Conservation (phyloP, 2,888 invertebrate genomes). For the Psylliodes chrysocephalus region DNA sequence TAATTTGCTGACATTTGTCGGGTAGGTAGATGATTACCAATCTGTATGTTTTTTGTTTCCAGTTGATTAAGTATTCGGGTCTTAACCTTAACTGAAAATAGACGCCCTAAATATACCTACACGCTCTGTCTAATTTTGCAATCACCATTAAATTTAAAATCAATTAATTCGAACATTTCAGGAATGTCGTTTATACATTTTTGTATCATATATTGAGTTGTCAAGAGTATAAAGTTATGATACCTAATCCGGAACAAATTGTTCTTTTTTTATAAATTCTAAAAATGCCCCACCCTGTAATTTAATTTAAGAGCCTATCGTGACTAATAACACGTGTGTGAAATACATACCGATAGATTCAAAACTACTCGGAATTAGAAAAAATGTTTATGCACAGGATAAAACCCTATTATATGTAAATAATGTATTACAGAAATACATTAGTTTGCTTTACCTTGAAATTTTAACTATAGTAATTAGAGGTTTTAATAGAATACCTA, state of each 20-base stretch:
- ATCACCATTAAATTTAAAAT: constrained; percentile 6
- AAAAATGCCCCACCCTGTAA: constrained; percentile 1
- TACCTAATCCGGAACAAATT: neutral
- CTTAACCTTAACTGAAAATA: no score
- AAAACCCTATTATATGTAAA: constrained; percentile 26
- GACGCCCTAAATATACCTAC: neutral
- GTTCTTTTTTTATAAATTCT: constrained; percentile 6
- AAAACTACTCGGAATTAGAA: constrained; percentile 5
- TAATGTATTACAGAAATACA: constrained; percentile 20
- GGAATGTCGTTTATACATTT: constrained; percentile 9
- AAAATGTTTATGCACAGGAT: neutral
- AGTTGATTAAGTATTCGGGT: no score
- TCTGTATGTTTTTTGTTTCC: no score
- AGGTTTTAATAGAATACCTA: constrained; percentile 5
- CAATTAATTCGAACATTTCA: constrained; percentile 8
- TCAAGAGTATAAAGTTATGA: neutral
- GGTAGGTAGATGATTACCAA: no score
- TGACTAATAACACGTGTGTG: neutral
- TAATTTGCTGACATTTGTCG: no score
- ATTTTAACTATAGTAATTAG: constrained; percentile 22
- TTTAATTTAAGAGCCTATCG: constrained; percentile 2
- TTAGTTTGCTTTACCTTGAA: constrained; percentile 22
- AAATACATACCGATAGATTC: neutral
- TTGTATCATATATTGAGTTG: neutral
- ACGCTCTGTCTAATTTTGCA: constrained; percentile 6